Evolutionary conservation across 2,888 invertebrate species (phyloP), one percentile per base, ranked within the genome.

Genomic region (Pherbina coryleti): DNA sequence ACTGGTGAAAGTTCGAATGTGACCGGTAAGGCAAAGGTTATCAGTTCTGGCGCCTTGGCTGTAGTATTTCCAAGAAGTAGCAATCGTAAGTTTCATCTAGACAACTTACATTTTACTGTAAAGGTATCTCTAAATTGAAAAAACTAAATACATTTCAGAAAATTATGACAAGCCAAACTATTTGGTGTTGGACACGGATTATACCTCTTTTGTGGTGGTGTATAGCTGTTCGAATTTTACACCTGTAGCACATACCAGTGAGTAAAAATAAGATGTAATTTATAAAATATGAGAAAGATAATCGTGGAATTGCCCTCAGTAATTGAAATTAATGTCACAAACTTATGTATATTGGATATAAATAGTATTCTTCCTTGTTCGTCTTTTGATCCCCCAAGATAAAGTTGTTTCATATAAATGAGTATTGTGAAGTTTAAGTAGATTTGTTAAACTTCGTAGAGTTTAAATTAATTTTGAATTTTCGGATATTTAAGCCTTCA

Each of bases 141-240:
- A 7, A 25, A 34, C 17, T 51, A 51, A 34, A 22, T 51, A 51
- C 5, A 66, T 9, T 51, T 44, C 34, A 83, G 84, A 82, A 70
- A 77, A 80, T 25, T 37, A 69, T 9, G 80, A 82, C 2, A 82
- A 75, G 44, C 82, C 84, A 8, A 87, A 87, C 80, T 93, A 93
- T 83, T 91, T 92, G 91, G 88, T 93, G 28, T 83, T 93, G 71
- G 92, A 91, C 69, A 93, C 93, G 4, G 93, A 93, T 85, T 93
- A 93, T 85, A 89, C 90, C 0, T 90, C 90, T 74, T 93, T 91
- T 83, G 89, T 92, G 0, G 92, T 93, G 5, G 92, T 93, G 53
- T 93, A 92, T 90, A 92, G 92, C 76, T 93, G 93, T 84, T 87
- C 86, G 3, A 89, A 82, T 75, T 28, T 86, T n/a, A 77, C 84